Conservation (phyloP, 2,797 vertebrate genomes). For the Girardinus metallicus region DNA sequence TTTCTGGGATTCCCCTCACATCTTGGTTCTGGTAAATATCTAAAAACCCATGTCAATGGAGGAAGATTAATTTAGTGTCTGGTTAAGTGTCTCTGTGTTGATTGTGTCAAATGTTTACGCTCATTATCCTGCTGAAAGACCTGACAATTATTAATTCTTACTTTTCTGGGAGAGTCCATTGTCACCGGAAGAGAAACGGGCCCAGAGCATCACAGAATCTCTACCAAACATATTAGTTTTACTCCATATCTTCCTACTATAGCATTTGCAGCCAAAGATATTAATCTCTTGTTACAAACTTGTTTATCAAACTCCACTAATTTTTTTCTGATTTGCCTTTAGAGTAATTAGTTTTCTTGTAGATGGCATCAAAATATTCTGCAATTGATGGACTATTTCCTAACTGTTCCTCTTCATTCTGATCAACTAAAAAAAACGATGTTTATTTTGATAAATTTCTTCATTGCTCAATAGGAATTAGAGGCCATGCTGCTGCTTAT, state of each 20-base stretch:
- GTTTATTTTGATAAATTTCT: not conserved
- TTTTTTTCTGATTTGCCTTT: no score
- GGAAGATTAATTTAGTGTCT: not conserved
- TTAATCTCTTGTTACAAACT: no score
- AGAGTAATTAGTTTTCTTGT: not conserved
- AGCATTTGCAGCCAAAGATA: no score
- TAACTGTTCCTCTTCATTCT: not conserved
- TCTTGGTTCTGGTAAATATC: not conserved
- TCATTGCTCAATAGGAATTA: not conserved
- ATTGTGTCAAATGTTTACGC: not conserved
- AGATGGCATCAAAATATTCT: not conserved
- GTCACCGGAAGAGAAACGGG: not conserved
- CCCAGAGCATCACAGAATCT: not conserved
- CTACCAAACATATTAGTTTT: not conserved
- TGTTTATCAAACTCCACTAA: no score
- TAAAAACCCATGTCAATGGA: not conserved
- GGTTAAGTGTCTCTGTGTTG: not conserved
- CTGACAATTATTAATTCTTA: not conserved
- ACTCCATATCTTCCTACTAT: not conserved
- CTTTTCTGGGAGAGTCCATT: not conserved
- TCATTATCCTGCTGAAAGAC: not conserved
- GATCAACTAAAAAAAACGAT: not conserved
- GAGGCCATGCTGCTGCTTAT: not conserved
- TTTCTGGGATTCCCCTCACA: not conserved
- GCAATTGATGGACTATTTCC: not conserved